Conservation (phyloP, 1,140 invertebrate genomes). For the Archivesica marissinica region DNA sequence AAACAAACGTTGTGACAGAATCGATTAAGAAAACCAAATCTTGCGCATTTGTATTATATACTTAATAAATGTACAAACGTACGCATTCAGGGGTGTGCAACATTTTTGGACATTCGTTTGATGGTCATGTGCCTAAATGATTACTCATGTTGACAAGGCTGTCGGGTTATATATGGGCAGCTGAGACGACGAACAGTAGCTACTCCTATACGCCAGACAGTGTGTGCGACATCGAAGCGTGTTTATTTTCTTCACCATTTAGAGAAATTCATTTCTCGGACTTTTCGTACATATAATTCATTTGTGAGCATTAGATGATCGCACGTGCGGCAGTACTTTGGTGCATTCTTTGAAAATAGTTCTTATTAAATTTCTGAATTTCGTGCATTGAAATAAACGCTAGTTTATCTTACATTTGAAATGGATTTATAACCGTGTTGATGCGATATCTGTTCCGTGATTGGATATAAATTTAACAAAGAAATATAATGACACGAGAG, state of each 20-base stretch:
- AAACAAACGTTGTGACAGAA: background rate
- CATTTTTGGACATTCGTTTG: background rate
- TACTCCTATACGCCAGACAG: background rate
- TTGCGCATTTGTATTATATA: background rate
- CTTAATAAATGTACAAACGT: too few species aligned
- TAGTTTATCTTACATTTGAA: background rate
- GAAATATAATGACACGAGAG: slow-evolving; percentile 22
- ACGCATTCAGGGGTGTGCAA: slow-evolving; percentile 2
- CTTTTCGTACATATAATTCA: too few species aligned
- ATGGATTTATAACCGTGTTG: slow-evolving; percentile 25
- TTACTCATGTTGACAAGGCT: background rate
- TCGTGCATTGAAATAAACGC: too few species aligned
- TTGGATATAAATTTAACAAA: background rate
- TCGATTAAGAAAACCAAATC: background rate
- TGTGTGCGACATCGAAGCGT: background rate
- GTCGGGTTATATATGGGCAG: background rate
- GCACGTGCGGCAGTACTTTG: too few species aligned
- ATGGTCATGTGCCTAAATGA: slow-evolving; percentile 3
- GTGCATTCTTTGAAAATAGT: too few species aligned
- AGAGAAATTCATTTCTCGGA: too few species aligned
- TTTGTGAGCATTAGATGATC: too few species aligned
- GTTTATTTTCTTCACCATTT: background rate
- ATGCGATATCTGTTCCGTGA: background rate
- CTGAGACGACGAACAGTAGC: background rate
- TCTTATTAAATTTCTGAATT: too few species aligned